Evolutionary conservation across 2,113 vertebrate species (phyloP), one percentile per base, ranked within the genome.

Genomic region (Cacatua alba): DNA sequence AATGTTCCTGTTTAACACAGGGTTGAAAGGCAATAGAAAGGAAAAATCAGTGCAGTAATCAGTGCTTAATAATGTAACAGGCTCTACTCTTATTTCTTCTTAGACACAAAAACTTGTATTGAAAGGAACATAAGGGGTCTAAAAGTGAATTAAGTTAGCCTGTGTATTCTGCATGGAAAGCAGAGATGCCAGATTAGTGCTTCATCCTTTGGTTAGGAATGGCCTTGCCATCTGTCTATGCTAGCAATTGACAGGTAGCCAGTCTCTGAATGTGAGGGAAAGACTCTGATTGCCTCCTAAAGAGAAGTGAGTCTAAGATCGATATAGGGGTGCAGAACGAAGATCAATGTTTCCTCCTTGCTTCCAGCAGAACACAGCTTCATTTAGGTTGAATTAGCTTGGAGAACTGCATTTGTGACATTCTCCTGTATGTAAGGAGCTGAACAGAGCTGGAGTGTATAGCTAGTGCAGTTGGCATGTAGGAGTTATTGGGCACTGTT

Each of bases 381-480:
- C 59, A 31, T 77, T 89, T 78, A 81, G 43, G 46, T 71, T 1
- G 9, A 25, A 55, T 68, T 53, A 17, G 10, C 52, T 74, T 59
- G 26, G 18, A 71, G 76, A 67, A 88, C 24, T 69, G 46, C 35
- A 51, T 91, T 39, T 75, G 63, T 57, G 41, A 37, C 60, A 71
- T 82, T 41, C 31, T 25, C 0, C 7, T 64, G 64, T 37, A 53
- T 44, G 29, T 29, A 19, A 46, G 64, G 48, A 83, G 43, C 59
- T 80, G 68, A 93, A 48, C 60, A 64, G 92, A 95, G 49, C 85
- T 90, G 74, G 63, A 90, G 63, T 6, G 39, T 23, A 53, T 8
- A 87, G 90, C 64, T 67, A 29, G 84, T 94, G 92, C 94, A 96
- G 92, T 77, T 96, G 92, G 94, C 93, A 84, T 75, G 90, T 94